Evolutionary conservation across 2,888 invertebrate genomes (phyloP).

Genomic region (Clitarchus hookeri): DNA sequence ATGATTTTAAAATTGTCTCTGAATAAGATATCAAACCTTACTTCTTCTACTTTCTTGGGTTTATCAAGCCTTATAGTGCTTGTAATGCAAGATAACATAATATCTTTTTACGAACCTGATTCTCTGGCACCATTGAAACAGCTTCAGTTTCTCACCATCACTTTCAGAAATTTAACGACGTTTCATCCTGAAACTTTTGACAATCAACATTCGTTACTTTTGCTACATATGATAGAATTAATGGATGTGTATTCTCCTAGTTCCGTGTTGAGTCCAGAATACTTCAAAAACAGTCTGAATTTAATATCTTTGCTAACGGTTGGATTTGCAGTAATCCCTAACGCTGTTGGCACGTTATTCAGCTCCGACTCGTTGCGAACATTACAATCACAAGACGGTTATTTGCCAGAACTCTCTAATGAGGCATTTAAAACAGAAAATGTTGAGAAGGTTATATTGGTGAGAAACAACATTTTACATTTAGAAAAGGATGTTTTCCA

Average conservation of each 20-base stretch:
- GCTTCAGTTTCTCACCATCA: background rate
- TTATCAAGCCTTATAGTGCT: background rate
- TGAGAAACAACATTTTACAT: background rate
- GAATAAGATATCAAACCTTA: background rate
- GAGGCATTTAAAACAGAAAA: background rate
- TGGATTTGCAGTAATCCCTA: background rate
- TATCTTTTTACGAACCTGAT: background rate
- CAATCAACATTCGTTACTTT: background rate
- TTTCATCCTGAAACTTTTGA: background rate
- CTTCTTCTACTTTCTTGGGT: background rate
- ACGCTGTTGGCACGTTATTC: background rate
- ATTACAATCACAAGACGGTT: background rate
- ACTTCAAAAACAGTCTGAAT: too few relatives aligned
- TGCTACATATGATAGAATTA: background rate
- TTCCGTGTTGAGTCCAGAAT: background rate
- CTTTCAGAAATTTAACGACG: background rate
- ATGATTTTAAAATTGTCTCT: background rate
- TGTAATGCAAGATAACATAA: background rate
- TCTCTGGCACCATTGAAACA: background rate
- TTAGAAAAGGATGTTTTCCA: background rate
- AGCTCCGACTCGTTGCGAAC: background rate
- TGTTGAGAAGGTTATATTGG: background rate
- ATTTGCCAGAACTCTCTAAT: background rate
- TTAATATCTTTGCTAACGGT: background rate
- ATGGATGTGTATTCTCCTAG: background rate